Evolutionary conservation across 2,113 vertebrate genomes (phyloP).

Genomic region (Micromys minutus): DNA sequence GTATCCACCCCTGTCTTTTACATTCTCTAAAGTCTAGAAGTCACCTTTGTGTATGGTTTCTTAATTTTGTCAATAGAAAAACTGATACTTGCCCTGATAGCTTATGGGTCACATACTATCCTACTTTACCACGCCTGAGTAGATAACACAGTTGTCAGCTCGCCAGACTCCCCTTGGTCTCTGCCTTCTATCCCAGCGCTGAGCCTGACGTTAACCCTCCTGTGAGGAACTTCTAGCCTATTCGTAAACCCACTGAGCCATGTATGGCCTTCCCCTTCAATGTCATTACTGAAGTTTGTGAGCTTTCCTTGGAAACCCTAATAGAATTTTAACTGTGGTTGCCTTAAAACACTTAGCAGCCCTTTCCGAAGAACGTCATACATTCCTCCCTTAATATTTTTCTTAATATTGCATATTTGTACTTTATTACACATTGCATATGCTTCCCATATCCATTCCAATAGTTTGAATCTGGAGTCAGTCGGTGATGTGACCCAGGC

Average conservation of each 20-base stretch:
- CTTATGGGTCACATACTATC: neutral
- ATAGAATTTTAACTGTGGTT: neutral
- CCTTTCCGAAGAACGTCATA: neutral
- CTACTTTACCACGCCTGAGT: neutral
- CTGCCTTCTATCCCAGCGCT: neutral
- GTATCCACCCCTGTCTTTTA: neutral
- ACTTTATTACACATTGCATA: neutral
- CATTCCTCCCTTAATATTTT: neutral
- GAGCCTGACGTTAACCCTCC: neutral
- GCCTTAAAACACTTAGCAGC: neutral
- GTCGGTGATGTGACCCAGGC: neutral
- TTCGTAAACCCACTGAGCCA: neutral
- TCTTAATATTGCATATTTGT: neutral
- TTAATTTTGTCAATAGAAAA: neutral
- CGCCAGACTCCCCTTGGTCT: neutral
- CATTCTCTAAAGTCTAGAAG: neutral
- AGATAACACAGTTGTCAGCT: neutral
- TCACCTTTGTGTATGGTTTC: slow-evolving; percentile 4
- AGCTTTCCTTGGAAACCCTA: neutral
- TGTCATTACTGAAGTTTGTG: neutral
- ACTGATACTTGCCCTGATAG: neutral
- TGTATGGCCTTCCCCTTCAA: neutral
- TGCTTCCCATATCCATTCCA: neutral
- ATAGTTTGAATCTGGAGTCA: neutral
- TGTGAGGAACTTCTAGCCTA: neutral